phyloP scores from a whole-genome alignment of 1,140 invertebrate genomes.

The Melanaphis sacchari region DNA sequence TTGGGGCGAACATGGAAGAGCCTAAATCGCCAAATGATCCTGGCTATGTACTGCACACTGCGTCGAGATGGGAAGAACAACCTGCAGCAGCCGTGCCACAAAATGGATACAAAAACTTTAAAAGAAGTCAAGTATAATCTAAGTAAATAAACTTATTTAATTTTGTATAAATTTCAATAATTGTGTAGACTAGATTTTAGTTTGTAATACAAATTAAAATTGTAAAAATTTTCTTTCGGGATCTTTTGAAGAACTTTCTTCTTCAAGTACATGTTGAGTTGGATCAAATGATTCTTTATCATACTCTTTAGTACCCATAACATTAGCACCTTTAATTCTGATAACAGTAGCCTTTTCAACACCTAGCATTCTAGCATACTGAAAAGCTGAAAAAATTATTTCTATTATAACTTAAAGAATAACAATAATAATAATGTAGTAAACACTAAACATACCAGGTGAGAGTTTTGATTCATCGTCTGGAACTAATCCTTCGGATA shows the following conservation, averaged over 20 bases:
- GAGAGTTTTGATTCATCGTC: slow-evolving; percentile 42
- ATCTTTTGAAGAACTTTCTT: background rate
- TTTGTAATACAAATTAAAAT: background rate
- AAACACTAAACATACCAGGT: slow-evolving; percentile 5
- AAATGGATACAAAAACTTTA: slow-evolving; percentile 36
- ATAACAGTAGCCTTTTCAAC: slow-evolving; percentile 32
- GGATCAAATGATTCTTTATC: slow-evolving; percentile 40
- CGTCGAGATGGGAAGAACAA: slow-evolving; percentile 58
- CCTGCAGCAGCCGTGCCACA: background rate
- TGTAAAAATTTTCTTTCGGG: slow-evolving; percentile 41
- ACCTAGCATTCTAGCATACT: slow-evolving; percentile 43
- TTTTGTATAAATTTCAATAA: slow-evolving; percentile 8
- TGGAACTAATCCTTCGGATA: slow-evolving; percentile 43
- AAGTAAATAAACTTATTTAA: background rate
- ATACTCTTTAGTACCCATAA: slow-evolving; percentile 26
- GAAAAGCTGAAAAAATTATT: slow-evolving; percentile 6
- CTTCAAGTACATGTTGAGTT: slow-evolving; percentile 23
- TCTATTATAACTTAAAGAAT: background rate
- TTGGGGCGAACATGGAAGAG: slow-evolving; percentile 18
- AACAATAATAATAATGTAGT: background rate
- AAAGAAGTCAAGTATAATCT: slow-evolving; percentile 47
- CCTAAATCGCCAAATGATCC: slow-evolving; percentile 58
- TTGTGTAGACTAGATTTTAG: background rate
- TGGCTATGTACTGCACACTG: slow-evolving; percentile 60
- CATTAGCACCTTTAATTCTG: slow-evolving; percentile 1